Percentiles rank a stretch among this genome's conserved stretches.
Evolutionary conservation across 2,113 vertebrate genomes (phyloP).

Genomic region (Megaleporinus macrocephalus): DNA sequence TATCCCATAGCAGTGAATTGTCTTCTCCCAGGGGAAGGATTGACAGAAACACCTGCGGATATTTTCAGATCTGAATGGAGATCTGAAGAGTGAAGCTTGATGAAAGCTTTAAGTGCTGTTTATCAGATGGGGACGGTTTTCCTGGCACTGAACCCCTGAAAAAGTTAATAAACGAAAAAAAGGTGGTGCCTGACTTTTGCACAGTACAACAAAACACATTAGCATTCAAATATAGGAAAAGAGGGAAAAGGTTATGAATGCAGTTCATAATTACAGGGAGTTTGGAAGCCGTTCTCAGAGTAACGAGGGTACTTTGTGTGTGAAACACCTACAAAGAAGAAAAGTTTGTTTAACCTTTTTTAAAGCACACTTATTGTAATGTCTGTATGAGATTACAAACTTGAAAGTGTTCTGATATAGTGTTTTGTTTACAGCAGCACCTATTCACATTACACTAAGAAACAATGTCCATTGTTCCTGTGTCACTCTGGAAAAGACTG

Average conservation of each 20-base stretch:
- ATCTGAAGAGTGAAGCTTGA: too few species aligned
- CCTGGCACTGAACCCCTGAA: too few species aligned
- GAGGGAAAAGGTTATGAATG: not conserved
- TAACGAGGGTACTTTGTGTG: not conserved
- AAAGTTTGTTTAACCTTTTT: not conserved
- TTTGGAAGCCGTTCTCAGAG: not conserved
- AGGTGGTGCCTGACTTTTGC: too few species aligned
- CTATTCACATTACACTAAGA: not conserved
- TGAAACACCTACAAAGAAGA: not conserved
- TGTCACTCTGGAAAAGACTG: not conserved
- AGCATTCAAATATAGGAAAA: too few species aligned
- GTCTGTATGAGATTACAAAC: not conserved
- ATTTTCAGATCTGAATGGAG: too few species aligned
- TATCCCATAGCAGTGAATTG: too few species aligned
- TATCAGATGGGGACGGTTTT: too few species aligned
- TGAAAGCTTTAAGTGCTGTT: too few species aligned
- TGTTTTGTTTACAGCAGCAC: constrained; percentile 22
- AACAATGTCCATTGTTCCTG: constrained; percentile 2
- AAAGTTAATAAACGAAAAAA: too few species aligned
- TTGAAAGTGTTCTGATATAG: constrained; percentile 23
- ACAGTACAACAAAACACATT: too few species aligned
- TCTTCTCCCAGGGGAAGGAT: too few species aligned
- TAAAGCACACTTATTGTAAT: not conserved
- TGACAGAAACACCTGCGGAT: too few species aligned
- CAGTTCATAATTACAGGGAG: not conserved